These are phyloP conservation scores for Diploptera punctata DNA, from an alignment of 2,888 invertebrate species.

Conservation along the genomic window DNA sequence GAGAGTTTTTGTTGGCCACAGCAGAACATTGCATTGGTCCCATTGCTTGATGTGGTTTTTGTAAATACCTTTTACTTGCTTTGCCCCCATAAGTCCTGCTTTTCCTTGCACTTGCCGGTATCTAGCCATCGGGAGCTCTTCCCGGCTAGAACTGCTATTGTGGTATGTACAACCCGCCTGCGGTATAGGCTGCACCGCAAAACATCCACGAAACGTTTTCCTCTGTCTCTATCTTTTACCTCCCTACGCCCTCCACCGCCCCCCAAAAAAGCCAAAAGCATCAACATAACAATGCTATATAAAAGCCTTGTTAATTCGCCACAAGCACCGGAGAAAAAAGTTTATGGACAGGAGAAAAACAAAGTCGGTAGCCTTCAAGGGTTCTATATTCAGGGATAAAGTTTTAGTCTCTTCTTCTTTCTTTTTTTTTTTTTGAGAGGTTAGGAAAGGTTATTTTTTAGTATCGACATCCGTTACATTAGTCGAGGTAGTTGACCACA, in stretches of 20 bases:
- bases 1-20: slow-evolving; percentile 6
- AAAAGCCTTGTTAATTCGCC: slow-evolving; percentile 25
- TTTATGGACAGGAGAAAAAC: slow-evolving; percentile 9
- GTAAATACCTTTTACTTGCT: slow-evolving; percentile 25
- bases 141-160: slow-evolving; percentile 2
- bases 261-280: slow-evolving; percentile 22
- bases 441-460: background rate
- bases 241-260: background rate
- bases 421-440: too few relatives aligned
- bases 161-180: slow-evolving; percentile 27
- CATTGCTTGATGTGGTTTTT: slow-evolving; percentile 30
- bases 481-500: background rate
- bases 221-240: slow-evolving; percentile 2
- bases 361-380: slow-evolving; percentile 15
- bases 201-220: slow-evolving; percentile 25
- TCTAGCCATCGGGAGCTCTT: slow-evolving; percentile 1
- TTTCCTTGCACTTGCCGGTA: slow-evolving; percentile 5
- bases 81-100: background rate
- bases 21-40: background rate
- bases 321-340: slow-evolving; percentile 17
- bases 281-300: slow-evolving; percentile 25
- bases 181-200: slow-evolving; percentile 28
- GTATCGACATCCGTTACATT: slow-evolving; percentile 6
- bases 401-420: slow-evolving; percentile 1
- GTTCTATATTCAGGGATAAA: slow-evolving; percentile 9